These are phyloP conservation scores for Bombylius discolor DNA, from an alignment of 2,888 invertebrate genomes.

Conservation along the genomic window DNA sequence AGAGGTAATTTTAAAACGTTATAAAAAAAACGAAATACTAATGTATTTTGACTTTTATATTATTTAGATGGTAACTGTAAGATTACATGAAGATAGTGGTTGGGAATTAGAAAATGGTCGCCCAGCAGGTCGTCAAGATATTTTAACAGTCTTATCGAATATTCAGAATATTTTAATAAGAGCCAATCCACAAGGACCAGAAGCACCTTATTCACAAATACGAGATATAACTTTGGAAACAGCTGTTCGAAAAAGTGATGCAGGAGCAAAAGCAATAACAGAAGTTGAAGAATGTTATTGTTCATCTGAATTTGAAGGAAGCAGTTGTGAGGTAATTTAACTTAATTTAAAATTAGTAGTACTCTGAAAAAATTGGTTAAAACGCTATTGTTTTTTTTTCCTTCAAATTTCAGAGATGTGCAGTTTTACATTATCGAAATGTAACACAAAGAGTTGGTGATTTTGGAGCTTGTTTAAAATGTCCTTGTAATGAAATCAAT, in stretches of 20 bases:
- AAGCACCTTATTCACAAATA: slow-evolving; percentile 44
- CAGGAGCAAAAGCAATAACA: slow-evolving; percentile 49
- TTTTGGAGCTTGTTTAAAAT: slow-evolving; percentile 41
- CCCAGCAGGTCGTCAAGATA: slow-evolving; percentile 58
- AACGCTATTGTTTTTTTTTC: slow-evolving; percentile 11
- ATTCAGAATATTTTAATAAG: slow-evolving; percentile 71
- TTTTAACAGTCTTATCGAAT: slow-evolving; percentile 73
- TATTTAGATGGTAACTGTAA: slow-evolving; percentile 38
- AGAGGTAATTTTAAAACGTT: slow-evolving; percentile 1
- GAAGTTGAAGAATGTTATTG: slow-evolving; percentile 80
- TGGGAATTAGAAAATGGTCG: slow-evolving; percentile 40
- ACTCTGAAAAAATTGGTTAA: background rate
- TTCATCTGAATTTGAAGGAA: slow-evolving; percentile 66
- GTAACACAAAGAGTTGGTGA: slow-evolving; percentile 39
- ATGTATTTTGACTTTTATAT: background rate
- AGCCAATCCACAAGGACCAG: slow-evolving; percentile 53
- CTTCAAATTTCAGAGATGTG: slow-evolving; percentile 39
- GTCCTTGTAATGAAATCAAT: slow-evolving; percentile 60
- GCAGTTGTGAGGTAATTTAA: slow-evolving; percentile 58
- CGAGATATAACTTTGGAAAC: slow-evolving; percentile 80
- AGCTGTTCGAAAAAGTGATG: slow-evolving; percentile 46
- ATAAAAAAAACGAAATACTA: too few relatives aligned
- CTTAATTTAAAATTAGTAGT: background rate
- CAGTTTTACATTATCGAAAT: slow-evolving; percentile 58
- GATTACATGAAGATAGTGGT: slow-evolving; percentile 51